Conservation (phyloP, 2,113 vertebrate species). For the Phalacrocorax aristotelis region DNA sequence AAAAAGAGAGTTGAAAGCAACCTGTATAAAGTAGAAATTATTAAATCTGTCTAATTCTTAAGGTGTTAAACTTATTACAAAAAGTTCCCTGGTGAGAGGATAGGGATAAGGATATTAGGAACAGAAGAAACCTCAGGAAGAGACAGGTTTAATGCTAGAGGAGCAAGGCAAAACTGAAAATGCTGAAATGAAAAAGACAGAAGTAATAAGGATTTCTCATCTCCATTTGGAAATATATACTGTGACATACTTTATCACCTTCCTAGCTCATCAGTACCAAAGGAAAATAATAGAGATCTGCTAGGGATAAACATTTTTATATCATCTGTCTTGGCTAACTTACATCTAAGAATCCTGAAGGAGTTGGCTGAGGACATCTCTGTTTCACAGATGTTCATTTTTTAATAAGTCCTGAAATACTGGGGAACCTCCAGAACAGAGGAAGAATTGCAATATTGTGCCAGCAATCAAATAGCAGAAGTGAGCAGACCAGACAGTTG, state of each 20-base stretch:
- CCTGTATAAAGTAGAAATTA: background rate
- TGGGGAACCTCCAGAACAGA: background rate
- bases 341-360: background rate
- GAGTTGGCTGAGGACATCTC: background rate
- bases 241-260: conserved; percentile 12
- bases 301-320: conserved; percentile 27
- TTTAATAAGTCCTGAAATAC: conserved; percentile 1
- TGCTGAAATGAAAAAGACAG: conserved; percentile 6
- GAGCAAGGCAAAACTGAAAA: background rate
- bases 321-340: background rate
- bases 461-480: background rate
- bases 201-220: background rate
- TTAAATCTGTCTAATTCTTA: background rate
- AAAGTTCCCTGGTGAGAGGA: background rate
- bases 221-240: background rate
- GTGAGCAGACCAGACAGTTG: background rate
- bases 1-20: background rate
- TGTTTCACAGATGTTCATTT: conserved; percentile 39
- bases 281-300: background rate
- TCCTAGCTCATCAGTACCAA: background rate
- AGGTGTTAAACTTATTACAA: background rate
- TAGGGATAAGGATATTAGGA: background rate
- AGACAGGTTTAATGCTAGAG: background rate
- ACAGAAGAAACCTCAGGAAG: background rate
- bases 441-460: background rate